Percentiles rank a stretch among this genome's conserved stretches.
These are phyloP conservation scores for Bothrops jararaca DNA, from an alignment of 2,113 vertebrate genomes.

Conservation along the genomic window DNA sequence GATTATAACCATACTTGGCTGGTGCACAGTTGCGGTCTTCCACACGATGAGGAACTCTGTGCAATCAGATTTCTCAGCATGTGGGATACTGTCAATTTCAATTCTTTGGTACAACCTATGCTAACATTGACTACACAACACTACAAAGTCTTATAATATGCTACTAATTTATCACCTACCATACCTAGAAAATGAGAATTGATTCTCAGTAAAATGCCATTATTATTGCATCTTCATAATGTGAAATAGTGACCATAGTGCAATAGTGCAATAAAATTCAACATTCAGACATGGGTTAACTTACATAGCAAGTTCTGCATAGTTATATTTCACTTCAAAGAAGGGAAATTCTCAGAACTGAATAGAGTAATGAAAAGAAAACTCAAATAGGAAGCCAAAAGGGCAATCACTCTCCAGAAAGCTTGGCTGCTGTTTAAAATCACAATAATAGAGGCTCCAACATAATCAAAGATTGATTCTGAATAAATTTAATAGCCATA, in stretches of 20 bases:
- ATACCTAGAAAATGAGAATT: neutral
- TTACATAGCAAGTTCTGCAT: neutral
- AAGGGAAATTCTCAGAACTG: neutral
- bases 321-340: neutral
- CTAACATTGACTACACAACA: neutral
- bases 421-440: neutral
- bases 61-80: neutral
- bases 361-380: neutral
- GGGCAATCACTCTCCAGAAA: neutral
- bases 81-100: neutral
- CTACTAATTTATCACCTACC: neutral
- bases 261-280: neutral
- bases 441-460: neutral
- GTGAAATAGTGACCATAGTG: neutral
- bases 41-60: neutral
- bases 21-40: neutral
- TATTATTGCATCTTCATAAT: neutral
- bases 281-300: neutral
- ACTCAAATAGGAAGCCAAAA: neutral
- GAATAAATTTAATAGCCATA: neutral
- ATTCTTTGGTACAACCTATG: neutral
- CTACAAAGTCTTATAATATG: no score
- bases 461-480: neutral
- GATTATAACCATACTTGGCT: neutral
- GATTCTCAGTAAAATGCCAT: neutral